phyloP scores from a whole-genome alignment of 2,113 vertebrate genomes.

The Coryphaenoides rupestris region DNA sequence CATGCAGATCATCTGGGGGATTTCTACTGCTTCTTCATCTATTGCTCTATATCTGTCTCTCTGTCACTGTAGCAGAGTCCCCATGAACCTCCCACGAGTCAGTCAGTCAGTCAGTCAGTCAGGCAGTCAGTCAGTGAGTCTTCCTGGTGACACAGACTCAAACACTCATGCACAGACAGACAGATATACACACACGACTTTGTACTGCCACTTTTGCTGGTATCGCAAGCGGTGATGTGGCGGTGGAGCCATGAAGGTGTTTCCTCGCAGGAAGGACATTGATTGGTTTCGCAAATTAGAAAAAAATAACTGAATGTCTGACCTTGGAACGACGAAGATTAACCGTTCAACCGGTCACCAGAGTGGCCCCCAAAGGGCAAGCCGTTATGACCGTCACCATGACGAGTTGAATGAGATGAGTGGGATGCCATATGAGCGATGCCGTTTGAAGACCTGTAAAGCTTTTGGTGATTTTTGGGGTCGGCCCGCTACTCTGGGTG shows the following conservation, averaged over 20 bases:
- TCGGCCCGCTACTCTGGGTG: too few species aligned
- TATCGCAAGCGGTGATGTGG: slow-evolving; percentile 37
- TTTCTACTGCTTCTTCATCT: slow-evolving; percentile 57
- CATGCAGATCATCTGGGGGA: slow-evolving; percentile 34
- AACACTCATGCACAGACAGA: too few species aligned
- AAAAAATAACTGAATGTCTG: slow-evolving; percentile 17
- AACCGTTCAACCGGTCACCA: slow-evolving; percentile 47
- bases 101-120: slow-evolving; percentile 22
- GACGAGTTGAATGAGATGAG: neutral
- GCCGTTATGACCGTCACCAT: slow-evolving; percentile 16
- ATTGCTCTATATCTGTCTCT: slow-evolving; percentile 55
- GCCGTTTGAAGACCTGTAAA: too few species aligned
- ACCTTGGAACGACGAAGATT: slow-evolving; percentile 47
- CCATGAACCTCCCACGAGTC: slow-evolving; percentile 31
- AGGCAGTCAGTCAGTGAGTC: slow-evolving; percentile 11
- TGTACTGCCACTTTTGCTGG: neutral
- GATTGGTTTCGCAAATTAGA: slow-evolving; percentile 53
- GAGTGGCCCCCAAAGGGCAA: slow-evolving; percentile 24
- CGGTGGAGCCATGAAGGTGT: slow-evolving; percentile 6
- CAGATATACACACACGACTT: neutral
- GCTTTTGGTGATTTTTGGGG: too few species aligned
- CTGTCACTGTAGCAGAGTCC: slow-evolving; percentile 40
- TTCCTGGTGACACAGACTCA: too few species aligned
- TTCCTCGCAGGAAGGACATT: slow-evolving; percentile 22
- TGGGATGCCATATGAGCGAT: too few species aligned